Evolutionary conservation across 2,113 vertebrate genomes (phyloP).

Genomic region (Xenotilapia flavipinnis): DNA sequence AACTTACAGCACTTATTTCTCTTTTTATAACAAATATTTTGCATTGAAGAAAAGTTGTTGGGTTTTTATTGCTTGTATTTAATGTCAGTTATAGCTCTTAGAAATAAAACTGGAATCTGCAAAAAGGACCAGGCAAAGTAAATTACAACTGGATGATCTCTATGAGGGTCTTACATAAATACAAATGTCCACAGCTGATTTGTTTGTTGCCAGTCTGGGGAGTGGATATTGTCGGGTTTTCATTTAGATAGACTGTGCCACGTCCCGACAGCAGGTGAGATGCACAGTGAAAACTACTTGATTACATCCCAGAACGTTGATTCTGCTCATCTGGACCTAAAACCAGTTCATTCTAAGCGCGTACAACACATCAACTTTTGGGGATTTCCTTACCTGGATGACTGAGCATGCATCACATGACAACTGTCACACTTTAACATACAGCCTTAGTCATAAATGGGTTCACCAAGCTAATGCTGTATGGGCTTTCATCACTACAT

Average conservation of each 20-base stretch:
- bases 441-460: not conserved
- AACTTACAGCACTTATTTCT: not conserved
- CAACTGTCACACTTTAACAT: not conserved
- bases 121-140: not conserved
- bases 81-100: not conserved
- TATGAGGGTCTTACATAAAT: not conserved
- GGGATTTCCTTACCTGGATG: not conserved
- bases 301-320: not conserved
- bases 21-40: not conserved
- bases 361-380: not conserved
- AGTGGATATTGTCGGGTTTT: fast-evolving
- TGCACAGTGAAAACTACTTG: not conserved
- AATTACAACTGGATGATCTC: not conserved
- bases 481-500: not conserved
- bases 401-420: not conserved
- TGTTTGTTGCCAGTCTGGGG: not conserved
- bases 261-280: not conserved
- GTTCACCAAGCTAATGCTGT: not conserved
- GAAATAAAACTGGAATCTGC: not conserved
- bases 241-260: not conserved
- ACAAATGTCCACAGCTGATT: not conserved
- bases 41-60: not conserved
- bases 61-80: fast-evolving
- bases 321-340: not conserved
- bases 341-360: fast-evolving